A percentile compares a stretch with the other conserved stretches of the same genome.
These are phyloP conservation scores for Zophobas atratus DNA, from an alignment of 1,140 invertebrate species.

Conservation along the genomic window DNA sequence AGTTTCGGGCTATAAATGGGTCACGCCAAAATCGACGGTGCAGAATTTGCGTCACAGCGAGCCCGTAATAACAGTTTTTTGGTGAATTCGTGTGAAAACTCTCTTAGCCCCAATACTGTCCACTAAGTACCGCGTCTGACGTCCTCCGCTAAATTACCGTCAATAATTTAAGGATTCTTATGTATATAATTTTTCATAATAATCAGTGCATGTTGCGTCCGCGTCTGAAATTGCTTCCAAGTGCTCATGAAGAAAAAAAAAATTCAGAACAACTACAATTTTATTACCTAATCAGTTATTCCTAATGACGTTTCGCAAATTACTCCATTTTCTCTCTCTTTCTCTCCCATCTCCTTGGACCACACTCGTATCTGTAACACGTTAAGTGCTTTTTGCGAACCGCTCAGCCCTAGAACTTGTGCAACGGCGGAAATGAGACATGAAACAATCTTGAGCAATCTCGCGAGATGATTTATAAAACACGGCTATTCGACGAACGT, in stretches of 20 bases:
- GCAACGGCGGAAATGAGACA: slow-evolving; percentile 10
- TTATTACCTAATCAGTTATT: slow-evolving; percentile 1
- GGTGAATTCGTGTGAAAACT: neutral
- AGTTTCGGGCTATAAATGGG: too few species aligned
- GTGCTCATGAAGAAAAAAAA: neutral
- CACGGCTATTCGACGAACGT: slow-evolving; percentile 14
- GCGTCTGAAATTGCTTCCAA: neutral
- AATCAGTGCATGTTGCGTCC: slow-evolving; percentile 1
- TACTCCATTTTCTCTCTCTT: neutral
- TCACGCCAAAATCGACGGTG: neutral
- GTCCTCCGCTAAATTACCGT: neutral
- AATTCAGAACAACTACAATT: slow-evolving; percentile 1
- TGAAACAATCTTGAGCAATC: slow-evolving; percentile 21
- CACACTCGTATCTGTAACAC: neutral
- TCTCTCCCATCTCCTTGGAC: neutral
- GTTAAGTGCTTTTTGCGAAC: neutral
- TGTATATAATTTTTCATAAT: neutral
- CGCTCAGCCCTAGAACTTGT: slow-evolving; percentile 20
- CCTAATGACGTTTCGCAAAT: slow-evolving; percentile 1
- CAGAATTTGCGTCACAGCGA: neutral
- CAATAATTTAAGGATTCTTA: neutral
- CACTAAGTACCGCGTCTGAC: neutral
- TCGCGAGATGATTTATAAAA: slow-evolving; percentile 25
- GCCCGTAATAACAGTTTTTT: neutral
- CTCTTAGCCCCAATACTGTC: neutral